phyloP scores from a whole-genome alignment of 1,140 invertebrate genomes.

The Diuraphis noxia region DNA sequence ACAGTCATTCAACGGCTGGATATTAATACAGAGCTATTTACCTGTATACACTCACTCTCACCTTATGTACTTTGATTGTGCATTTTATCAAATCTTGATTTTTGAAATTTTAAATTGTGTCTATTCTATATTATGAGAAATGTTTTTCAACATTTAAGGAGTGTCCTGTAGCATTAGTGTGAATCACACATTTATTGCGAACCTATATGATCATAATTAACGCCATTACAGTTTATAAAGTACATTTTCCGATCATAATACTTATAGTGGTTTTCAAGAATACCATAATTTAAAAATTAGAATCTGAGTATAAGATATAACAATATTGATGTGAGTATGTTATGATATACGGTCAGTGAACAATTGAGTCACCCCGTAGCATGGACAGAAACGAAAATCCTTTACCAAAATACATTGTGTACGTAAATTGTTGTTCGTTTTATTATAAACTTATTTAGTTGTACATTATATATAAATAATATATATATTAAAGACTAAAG shows the following conservation, averaged over 20 bases:
- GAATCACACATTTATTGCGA: neutral
- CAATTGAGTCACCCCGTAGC: neutral
- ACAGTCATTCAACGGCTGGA: no score
- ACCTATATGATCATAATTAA: no score
- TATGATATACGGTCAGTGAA: neutral
- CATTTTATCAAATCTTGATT: neutral
- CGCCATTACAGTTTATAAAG: neutral
- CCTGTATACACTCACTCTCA: neutral
- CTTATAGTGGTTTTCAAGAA: no score
- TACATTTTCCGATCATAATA: neutral
- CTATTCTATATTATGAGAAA: neutral
- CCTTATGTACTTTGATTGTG: neutral
- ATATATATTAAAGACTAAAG: neutral
- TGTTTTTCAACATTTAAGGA: neutral
- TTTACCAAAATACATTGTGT: neutral
- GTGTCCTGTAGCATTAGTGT: neutral
- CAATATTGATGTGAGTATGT: neutral
- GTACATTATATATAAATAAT: neutral
- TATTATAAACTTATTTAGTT: neutral
- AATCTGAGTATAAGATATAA: neutral
- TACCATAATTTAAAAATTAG: neutral
- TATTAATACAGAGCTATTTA: neutral
- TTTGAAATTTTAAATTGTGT: neutral
- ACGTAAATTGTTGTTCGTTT: neutral
- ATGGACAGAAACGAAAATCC: neutral